These are phyloP conservation scores for Callosobruchus maculatus DNA, from an alignment of 2,888 invertebrate genomes.

Conservation along the genomic window DNA sequence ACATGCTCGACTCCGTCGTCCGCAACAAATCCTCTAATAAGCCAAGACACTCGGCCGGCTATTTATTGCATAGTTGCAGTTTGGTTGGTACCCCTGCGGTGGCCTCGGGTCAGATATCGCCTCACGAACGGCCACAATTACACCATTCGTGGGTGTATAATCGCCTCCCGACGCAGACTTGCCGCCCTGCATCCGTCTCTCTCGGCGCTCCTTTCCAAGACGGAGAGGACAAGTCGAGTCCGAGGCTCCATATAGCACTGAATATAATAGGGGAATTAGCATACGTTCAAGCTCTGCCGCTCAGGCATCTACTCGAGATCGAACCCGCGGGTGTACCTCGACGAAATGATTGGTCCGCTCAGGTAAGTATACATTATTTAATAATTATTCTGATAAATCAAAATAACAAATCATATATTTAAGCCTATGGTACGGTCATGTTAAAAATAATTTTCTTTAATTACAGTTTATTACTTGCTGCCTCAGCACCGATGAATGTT, in stretches of 20 bases:
- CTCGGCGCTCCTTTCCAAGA: slow-evolving; percentile 22
- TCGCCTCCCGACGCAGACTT: slow-evolving; percentile 43
- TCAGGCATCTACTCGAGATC: slow-evolving; percentile 18
- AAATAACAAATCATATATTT: slow-evolving; percentile 50
- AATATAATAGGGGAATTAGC: slow-evolving; percentile 52
- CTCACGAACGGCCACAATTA: slow-evolving; percentile 50
- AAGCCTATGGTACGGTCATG: slow-evolving; percentile 43
- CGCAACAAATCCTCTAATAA: slow-evolving; percentile 4
- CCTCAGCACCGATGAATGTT: slow-evolving; percentile 31
- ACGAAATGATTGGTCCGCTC: slow-evolving; percentile 31
- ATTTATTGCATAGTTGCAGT: slow-evolving; percentile 25
- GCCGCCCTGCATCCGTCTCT: slow-evolving; percentile 29
- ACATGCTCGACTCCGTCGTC: not conserved
- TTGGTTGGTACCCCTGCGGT: slow-evolving; percentile 42
- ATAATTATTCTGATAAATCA: slow-evolving; percentile 53
- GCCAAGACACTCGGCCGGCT: slow-evolving; percentile 6
- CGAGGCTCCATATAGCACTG: slow-evolving; percentile 47
- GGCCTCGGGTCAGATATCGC: slow-evolving; percentile 46
- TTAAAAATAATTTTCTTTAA: slow-evolving; percentile 50
- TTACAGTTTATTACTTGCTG: slow-evolving; percentile 46
- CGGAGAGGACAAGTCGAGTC: slow-evolving; percentile 20
- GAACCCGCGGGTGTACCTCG: slow-evolving; percentile 8
- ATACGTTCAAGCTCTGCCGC: slow-evolving; percentile 40
- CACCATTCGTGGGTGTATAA: slow-evolving; percentile 50
- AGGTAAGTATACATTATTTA: slow-evolving; percentile 49